Evolutionary conservation across 2,113 vertebrate species (phyloP), one percentile per base, ranked within the genome.

Genomic region (Etia nguti): DNA sequence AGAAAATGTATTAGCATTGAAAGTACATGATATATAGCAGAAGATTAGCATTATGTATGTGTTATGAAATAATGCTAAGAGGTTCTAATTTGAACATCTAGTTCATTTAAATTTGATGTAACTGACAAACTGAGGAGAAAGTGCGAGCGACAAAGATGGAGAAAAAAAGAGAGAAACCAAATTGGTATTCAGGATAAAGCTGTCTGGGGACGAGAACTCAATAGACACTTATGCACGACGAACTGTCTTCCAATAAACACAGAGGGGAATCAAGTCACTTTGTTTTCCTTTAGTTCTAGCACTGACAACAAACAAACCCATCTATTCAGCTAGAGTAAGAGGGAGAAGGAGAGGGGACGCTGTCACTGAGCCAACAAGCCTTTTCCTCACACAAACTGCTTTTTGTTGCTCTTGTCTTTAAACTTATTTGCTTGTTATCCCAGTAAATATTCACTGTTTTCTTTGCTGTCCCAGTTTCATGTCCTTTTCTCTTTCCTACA

Each of bases 261-360:
- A 89, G 90, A 55, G 82, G n/a, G 52, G 68, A 56, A 90, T 87
- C 31, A 16, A 91, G 86, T 81, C 68, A 83, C 89, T 92, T 92
- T 92, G 90, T 93, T 90, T 89, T 81, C 88, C 88, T 85, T 92
- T 92, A 83, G 91, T 91, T 93, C 91, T 73, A 88, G 83, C 91
- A 89, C 77, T 31, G 85, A 83, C 86, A 84, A 89, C 90, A 93
- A 92, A 95, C 91, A 95, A 92, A 84, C 85, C 60, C 84, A 9
- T 92, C 90, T 48, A 91, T 94, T 94, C 92, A 94, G 83, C 3
- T 8, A 12, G 55, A 65, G 60, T 65, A 12, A 89, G 79, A 81
- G 15, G 43, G 57, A 92, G 79, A 89, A 75, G 31, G n/a, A 88
- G 91, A 85, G 36, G 85, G 70, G 92, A 92, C 59, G 83, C 92